Base-by-base conservation (phyloP, 2,113 vertebrate genomes). In the Taurulus bubalis region DNA sequence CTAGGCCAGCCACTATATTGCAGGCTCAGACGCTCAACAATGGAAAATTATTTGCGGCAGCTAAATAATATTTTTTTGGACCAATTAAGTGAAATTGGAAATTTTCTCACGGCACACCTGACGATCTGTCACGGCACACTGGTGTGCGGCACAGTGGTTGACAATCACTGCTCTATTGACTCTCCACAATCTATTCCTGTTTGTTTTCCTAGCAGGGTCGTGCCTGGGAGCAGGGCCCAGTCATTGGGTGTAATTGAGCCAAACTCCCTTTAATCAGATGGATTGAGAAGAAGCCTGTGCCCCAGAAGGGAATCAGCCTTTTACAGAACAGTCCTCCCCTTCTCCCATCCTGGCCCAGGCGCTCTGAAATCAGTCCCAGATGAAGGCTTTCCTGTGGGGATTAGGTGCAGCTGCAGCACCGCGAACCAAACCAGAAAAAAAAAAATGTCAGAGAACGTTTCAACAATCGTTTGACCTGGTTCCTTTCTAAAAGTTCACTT, bases 251-350 rank as follows among this genome's bases (percentile, higher is more conserved):
- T 93, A 94, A 95, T 93, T 85, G 91, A 94, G 85, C 90, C 91
- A 86, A 91, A 91, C 90, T 90, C 85, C 74, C 92, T 94, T 93
- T 95, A 94, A 95, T 95, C 94, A 93, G 85, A 75, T 66, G 75
- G 85, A 92, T 90, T 71, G 90, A 87, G 87, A 87, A 75, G 76
- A 93, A 77, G 73, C 72, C 81, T 71, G 75, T 32, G 38, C 84
- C 86, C 80, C 89, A 91, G 83, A 92, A 89, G 76, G 53, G 66
- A 87, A 79, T 82, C 36, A 80, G 85, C 59, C 62, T 78, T 85
- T 86, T 77, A 71, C 64, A 76, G 65, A 91, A 91, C 81, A 92
- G 87, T 69, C 75, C 71, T 80, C 72, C 72, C 70, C 83, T 82
- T 84, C 82, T 85, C 76, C 77, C 53, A 63, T 53, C 74, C 32